These are phyloP conservation scores for Heliconius hermathena DNA, from an alignment of 1,140 invertebrate species.

Conservation along the genomic window DNA sequence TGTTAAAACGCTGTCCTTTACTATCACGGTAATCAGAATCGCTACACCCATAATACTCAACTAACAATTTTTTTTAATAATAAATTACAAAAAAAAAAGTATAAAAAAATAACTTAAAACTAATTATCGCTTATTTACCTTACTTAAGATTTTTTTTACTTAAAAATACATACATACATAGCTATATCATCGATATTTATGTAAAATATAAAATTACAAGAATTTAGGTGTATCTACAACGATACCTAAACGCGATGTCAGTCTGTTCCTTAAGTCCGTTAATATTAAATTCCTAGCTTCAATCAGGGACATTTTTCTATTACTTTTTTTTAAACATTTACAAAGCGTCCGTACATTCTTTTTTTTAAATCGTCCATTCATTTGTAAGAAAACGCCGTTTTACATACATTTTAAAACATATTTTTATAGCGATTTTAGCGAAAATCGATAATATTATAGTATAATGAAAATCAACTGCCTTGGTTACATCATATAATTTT, in stretches of 20 bases:
- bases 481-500: background rate
- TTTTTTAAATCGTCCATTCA: background rate
- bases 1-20: background rate
- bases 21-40: background rate
- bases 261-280: slow-evolving; percentile 12
- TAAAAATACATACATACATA: background rate
- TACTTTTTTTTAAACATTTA: background rate
- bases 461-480: background rate
- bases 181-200: slow-evolving; percentile 16
- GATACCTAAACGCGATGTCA: slow-evolving; percentile 57
- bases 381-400: background rate
- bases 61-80: background rate
- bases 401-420: background rate
- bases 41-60: background rate
- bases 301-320: slow-evolving; percentile 20
- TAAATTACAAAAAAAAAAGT: slow-evolving; percentile 5
- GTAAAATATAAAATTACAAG: slow-evolving; percentile 64
- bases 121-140: background rate
- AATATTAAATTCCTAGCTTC: background rate
- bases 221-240: slow-evolving; percentile 70
- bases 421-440: background rate
- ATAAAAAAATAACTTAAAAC: background rate
- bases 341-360: background rate
- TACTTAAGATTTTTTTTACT: background rate
- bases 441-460: background rate